phyloP scores from a whole-genome alignment of 2,113 vertebrate genomes.

The Siniperca chuatsi region DNA sequence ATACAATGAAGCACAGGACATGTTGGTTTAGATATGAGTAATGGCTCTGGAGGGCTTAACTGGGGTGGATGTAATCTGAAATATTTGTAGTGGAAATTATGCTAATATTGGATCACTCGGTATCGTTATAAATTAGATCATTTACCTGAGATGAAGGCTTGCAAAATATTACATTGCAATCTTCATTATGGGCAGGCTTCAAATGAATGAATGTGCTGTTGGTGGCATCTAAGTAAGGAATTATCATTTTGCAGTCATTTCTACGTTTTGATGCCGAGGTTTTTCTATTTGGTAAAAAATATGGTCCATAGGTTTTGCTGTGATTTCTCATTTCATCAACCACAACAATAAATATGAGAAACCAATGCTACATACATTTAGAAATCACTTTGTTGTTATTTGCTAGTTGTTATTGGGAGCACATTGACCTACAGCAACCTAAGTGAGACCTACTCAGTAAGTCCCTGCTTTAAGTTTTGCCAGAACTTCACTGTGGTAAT shows the following conservation, averaged over 20 bases:
- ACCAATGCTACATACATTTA: neutral
- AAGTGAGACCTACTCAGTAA: slow-evolving; percentile 11
- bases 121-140: slow-evolving; percentile 65
- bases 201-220: slow-evolving; percentile 27
- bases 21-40: slow-evolving; percentile 78
- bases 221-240: neutral
- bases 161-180: slow-evolving; percentile 43
- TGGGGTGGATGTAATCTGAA: slow-evolving; percentile 66
- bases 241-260: neutral
- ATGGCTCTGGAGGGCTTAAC: slow-evolving; percentile 61
- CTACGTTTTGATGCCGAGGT: neutral
- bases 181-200: slow-evolving; percentile 13
- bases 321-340: slow-evolving; percentile 4
- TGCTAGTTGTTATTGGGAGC: neutral
- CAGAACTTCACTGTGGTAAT: slow-evolving; percentile 30
- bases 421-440: slow-evolving; percentile 7
- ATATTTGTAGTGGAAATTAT: slow-evolving; percentile 70
- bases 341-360: neutral
- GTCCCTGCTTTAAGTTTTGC: slow-evolving; percentile 15
- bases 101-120: slow-evolving; percentile 61
- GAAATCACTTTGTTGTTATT: neutral
- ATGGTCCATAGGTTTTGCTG: neutral
- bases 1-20: slow-evolving; percentile 64
- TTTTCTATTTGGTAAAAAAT: neutral
- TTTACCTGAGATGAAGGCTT: slow-evolving; percentile 52